Base-by-base conservation (phyloP, 2,797 vertebrate genomes). In the Sebastiscus tertius region DNA sequence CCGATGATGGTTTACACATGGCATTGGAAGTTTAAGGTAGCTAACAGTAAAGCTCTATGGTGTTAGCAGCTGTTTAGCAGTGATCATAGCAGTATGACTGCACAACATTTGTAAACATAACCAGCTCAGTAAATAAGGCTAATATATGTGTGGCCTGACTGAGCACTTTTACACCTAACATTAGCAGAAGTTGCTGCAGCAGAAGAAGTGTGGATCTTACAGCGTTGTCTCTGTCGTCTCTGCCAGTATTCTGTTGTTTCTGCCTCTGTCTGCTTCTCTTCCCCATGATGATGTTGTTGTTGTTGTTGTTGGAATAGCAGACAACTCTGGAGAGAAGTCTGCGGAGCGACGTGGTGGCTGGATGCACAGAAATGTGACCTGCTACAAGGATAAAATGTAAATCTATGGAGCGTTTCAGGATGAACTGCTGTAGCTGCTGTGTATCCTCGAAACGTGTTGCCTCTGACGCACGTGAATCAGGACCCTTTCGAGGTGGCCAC, bases 241-340 rank as follows among this genome's bases (percentile, higher is more conserved):
- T 93, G 61, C 87, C 90, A 5, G 80, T 59, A 14, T 67, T 24
- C 76, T 93, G 95, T 79, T 89, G 91, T 74, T 90, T 95, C 87
- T 96, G 94, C 67, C 94, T 91, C 84, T 95, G 95, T 8, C 95
- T 94, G 88, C 93, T 96, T 91, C 93, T 92, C 75, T 94, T 96
- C 59, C 96, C 96, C 96, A 96, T 96, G 36, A 39, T 36, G 34
- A 2, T 36, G 34, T 12, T 36, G 31, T 31, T 31, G 22, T 74
- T 90, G 58, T 14, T 34, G 22, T 75, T 90, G 58, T 16, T 64
- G 59, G 74, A 82, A 20, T 9, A 78, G 65, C 81, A 91, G 34
- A 91, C 18, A 5, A 94, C 80, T 62, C 79, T 59, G 74, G 86
- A 90, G 16, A 87, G 77, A 71, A 90, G 77, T 22, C 92, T 92